Evolutionary conservation across 37 sponge, comb jelly and placozoan species (phyloP).

Genomic region (Hormiphora californensis): DNA sequence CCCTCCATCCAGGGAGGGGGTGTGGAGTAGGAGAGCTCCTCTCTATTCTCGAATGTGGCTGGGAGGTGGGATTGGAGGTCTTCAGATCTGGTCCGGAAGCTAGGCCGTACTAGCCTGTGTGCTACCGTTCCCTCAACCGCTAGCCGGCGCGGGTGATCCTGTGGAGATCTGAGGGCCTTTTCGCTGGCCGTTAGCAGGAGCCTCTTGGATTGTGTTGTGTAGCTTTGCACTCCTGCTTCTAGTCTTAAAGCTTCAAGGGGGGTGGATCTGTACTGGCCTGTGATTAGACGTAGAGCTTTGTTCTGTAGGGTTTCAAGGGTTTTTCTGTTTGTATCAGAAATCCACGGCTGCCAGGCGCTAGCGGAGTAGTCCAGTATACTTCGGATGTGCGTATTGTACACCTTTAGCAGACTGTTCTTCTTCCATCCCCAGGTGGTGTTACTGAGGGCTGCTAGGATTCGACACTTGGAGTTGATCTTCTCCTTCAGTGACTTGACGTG

Average conservation of each 20-base stretch:
- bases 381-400: neutral
- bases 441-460: neutral
- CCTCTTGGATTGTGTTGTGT: neutral
- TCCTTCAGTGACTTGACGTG: neutral
- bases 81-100: too few relatives aligned
- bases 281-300: neutral
- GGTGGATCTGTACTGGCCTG: neutral
- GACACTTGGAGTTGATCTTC: neutral
- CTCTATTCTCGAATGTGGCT: neutral
- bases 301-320: neutral
- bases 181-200: neutral
- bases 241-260: neutral
- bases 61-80: neutral
- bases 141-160: neutral
- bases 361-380: neutral
- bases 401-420: neutral
- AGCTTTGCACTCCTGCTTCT: conserved; percentile 1
- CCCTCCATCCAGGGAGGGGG: neutral
- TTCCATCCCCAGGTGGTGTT: too few relatives aligned
- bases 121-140: too few relatives aligned
- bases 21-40: neutral
- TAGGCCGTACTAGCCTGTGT: too few relatives aligned
- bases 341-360: neutral
- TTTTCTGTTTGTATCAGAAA: neutral
- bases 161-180: neutral